Percentiles rank a stretch among this genome's conserved stretches.
Conservation (phyloP, 2,888 invertebrate species). For the Spisula solida region DNA sequence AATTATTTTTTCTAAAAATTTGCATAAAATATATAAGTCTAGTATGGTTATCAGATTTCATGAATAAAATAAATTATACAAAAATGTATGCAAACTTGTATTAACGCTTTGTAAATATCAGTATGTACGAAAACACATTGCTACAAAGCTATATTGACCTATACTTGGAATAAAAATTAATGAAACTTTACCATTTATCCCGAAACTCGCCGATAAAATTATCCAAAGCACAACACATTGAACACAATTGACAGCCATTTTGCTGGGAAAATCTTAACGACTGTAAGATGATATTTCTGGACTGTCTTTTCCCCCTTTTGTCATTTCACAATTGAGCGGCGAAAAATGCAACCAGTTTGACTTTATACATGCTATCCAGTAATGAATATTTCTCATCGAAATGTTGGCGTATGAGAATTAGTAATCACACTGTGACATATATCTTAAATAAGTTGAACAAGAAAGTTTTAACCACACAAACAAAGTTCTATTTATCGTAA, state of each 20-base stretch:
- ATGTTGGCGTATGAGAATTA: not conserved
- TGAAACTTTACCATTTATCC: constrained; percentile 3
- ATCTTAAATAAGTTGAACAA: constrained; percentile 8
- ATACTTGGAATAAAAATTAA: not conserved
- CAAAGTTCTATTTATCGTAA: not conserved
- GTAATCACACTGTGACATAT: constrained; percentile 3
- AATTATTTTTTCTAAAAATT: not conserved
- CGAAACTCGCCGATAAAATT: not conserved
- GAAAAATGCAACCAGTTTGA: not conserved
- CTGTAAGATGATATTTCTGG: not conserved
- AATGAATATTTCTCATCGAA: constrained; percentile 12
- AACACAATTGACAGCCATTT: not conserved
- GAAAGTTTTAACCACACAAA: not conserved
- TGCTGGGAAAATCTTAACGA: not conserved
- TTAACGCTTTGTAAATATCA: not conserved
- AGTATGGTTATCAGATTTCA: not conserved
- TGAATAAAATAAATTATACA: not conserved
- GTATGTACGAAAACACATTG: not conserved
- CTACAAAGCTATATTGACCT: not conserved
- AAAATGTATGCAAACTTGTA: not conserved
- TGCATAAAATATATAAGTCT: not conserved
- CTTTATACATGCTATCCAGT: constrained; percentile 1
- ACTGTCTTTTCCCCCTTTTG: not conserved
- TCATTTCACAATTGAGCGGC: not conserved
- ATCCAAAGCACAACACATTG: not conserved